These are phyloP conservation scores for Phaedon cochleariae DNA, from an alignment of 2,888 invertebrate species.

Conservation along the genomic window DNA sequence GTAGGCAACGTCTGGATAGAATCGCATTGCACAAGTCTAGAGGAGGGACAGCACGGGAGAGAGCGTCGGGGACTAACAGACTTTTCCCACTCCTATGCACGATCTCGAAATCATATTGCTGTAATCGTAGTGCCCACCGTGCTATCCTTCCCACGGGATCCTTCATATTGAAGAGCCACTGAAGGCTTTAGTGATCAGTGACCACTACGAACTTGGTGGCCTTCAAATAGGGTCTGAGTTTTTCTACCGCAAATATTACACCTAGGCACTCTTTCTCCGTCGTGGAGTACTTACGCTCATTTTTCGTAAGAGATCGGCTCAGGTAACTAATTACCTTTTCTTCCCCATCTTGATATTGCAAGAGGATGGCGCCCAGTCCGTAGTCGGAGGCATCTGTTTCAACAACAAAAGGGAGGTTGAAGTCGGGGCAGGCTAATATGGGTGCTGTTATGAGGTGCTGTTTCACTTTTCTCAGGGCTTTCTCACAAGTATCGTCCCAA, in stretches of 20 bases:
- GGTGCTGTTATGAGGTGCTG: constrained; percentile 27
- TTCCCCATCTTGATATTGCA: constrained; percentile 25
- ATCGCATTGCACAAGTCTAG: constrained; percentile 5
- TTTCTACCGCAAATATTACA: constrained; percentile 36
- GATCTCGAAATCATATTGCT: constrained; percentile 33
- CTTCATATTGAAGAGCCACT: constrained; percentile 30
- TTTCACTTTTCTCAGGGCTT: constrained; percentile 26
- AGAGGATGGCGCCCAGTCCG: constrained; percentile 5
- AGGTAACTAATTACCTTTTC: constrained; percentile 38
- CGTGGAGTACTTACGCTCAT: constrained; percentile 33
- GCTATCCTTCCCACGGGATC: constrained; percentile 38
- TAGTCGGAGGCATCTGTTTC: constrained; percentile 39
- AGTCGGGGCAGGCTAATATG: constrained; percentile 37
- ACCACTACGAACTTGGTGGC: constrained; percentile 26
- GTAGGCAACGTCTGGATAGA: background rate
- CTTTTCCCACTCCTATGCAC: constrained; percentile 28
- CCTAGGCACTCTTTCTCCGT: constrained; percentile 37
- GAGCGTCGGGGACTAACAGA: constrained; percentile 24
- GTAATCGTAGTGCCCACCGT: constrained; percentile 38
- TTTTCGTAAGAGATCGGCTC: constrained; percentile 26
- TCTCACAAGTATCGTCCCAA: constrained; percentile 32
- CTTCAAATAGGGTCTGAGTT: constrained; percentile 37
- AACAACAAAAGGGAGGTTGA: constrained; percentile 30
- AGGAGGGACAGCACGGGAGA: constrained; percentile 13
- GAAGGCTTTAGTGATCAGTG: constrained; percentile 28